These are phyloP conservation scores for Limnephilus lunatus DNA, from an alignment of 2,888 invertebrate genomes.

Conservation along the genomic window DNA sequence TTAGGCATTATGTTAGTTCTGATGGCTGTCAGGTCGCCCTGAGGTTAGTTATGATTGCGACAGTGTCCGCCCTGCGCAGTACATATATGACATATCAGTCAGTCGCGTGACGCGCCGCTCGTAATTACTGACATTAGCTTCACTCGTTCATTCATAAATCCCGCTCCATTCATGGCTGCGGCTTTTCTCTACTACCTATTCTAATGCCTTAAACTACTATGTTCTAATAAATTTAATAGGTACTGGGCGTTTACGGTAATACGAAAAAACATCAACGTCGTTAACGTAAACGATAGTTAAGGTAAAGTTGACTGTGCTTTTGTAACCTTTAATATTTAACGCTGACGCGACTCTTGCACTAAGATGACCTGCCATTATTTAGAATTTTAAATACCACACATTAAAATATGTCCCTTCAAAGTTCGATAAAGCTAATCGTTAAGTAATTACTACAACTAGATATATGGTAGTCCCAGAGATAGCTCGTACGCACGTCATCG, in stretches of 20 bases:
- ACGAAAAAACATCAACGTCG: neutral
- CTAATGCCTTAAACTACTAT: neutral
- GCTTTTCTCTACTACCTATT: neutral
- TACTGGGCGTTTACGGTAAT: neutral
- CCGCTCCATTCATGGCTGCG: conserved; percentile 13
- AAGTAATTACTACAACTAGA: no score
- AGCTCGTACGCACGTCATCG: no score
- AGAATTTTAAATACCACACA: no score
- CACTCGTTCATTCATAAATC: conserved; percentile 25
- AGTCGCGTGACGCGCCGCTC: conserved; percentile 10
- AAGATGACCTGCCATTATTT: no score
- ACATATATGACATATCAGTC: neutral
- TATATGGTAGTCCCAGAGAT: no score
- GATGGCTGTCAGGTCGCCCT: neutral
- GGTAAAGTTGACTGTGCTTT: no score
- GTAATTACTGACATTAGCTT: conserved; percentile 1
- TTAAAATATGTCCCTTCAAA: no score
- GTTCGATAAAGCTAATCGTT: no score
- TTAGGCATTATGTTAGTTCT: neutral
- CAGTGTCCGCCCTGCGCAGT: neutral
- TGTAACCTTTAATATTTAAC: no score
- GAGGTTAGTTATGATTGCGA: neutral
- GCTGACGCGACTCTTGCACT: no score
- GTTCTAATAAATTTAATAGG: neutral
- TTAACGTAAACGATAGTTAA: no score